A percentile compares a stretch with the other conserved stretches of the same genome.
Conservation (phyloP, 2,888 invertebrate genomes). For the Drosophila mimica region DNA sequence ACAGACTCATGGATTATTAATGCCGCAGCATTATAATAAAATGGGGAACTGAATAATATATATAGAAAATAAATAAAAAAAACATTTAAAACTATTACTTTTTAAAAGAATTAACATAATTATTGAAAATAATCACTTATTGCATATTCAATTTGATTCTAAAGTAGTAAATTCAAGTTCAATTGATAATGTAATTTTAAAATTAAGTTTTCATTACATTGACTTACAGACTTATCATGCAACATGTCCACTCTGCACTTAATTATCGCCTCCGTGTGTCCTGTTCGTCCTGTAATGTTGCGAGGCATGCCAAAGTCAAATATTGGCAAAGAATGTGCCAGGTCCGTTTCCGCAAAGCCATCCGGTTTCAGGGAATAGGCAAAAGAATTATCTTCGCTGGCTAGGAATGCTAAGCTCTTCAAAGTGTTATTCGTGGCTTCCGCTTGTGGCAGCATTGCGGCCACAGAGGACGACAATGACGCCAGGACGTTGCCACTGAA, state of each 20-base stretch:
- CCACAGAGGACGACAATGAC: conserved; percentile 39
- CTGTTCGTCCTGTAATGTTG: conserved; percentile 94
- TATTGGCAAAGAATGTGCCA: conserved; percentile 85
- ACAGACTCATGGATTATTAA: conserved; percentile 14
- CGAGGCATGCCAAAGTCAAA: conserved; percentile 94
- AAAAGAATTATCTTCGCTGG: conserved; percentile 45
- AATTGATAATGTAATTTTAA: neutral
- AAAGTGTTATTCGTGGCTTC: conserved; percentile 78
- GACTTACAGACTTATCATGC: conserved; percentile 92
- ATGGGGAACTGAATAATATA: neutral
- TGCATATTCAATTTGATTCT: neutral
- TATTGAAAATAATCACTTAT: neutral
- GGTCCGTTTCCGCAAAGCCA: conserved; percentile 53
- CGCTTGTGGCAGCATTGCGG: conserved; percentile 54
- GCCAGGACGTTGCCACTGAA: conserved; percentile 42
- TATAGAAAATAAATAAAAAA: neutral
- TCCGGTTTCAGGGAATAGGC: conserved; percentile 26
- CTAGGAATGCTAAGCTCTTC: conserved; percentile 79
- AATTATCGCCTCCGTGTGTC: conserved; percentile 92
- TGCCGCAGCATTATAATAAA: neutral
- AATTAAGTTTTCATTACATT: neutral
- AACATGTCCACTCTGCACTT: conserved; percentile 95
- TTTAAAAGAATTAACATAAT: neutral
- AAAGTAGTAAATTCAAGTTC: neutral
- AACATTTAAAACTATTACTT: neutral